Base-by-base conservation (phyloP, 1,140 invertebrate species). In the Radopholus similis region DNA sequence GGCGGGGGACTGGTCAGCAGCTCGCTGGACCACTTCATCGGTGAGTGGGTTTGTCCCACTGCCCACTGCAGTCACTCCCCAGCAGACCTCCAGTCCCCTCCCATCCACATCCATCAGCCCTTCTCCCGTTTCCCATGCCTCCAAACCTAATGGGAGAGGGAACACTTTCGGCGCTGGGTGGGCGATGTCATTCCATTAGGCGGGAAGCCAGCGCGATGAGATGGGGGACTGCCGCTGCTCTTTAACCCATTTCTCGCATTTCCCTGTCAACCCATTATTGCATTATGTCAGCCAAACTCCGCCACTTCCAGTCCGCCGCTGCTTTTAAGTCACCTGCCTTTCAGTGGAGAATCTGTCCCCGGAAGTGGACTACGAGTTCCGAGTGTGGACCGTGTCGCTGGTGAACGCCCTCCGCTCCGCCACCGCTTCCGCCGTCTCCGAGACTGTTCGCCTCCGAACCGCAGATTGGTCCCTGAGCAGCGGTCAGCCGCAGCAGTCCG, bases 341-440 rank as follows among this genome's bases (percentile, higher is more conserved):
- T 66, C 42, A 78, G 77, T 80, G 42, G 69, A 78, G 57, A 75
- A 78, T 44, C 69, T 81, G 9, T 71, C 71, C 23, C 58, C 78
- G 32, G 68, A 73, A 35, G 68, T 72, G 13, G 73, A 68, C 1
- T 81, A 82, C 63, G 79, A 82, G 66, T 81, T 81, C 44, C 65
- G 79, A 23, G 81, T 82, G 40, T 74, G 51, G 32, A 70, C 47
- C 13, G 51, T 73, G 44, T 57, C 56, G 4, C 21, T 59, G 55
- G 63, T 71, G 56, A 59, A 59, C 30, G 56, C 11, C 28, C 55
- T 59, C 21, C 38, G 23, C 32, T 62, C 59, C 9, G 30, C 40
- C 49, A 15, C 47, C 18, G 21, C 59, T 62, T 62, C 59, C 1
- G 18, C 59, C 18, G 49, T 62, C 15, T 62, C 59, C n/a, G 59